Base-by-base conservation (phyloP, 2,888 invertebrate genomes). In the Dicyrtomina minuta region DNA sequence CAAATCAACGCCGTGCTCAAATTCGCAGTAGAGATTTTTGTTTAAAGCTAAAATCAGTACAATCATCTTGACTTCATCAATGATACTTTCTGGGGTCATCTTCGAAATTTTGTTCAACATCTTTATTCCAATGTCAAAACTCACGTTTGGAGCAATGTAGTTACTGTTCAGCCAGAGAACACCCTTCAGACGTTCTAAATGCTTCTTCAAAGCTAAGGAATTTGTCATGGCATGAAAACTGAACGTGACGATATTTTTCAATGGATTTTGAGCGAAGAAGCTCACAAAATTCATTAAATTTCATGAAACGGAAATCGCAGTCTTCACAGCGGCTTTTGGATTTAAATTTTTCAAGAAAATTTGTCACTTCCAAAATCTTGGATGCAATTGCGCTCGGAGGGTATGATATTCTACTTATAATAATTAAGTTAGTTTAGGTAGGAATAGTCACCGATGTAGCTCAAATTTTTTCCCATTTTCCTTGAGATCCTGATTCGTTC, bases 151-250 rank as follows among this genome's bases (percentile, higher is more conserved):
- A 33, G 72, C 60, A n/a, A 75, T 66, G 17, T n/a, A n/a, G n/a
- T n/a, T 73, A 66, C n/a, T 68, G 65, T 22, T 67, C 62, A 13
- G 67, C 68, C 33, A 72, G 53, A 6, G 22, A n/a, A 4, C 58
- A 27, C 24, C 76, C 74, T 33, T 70, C 69, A 0, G 20, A 8
- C 0, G 70, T 53, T 2, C 39, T 43, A 0, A 72, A 60, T 27
- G 73, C 68, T 26, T 75, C 74, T n/a, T 70, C 59, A 64, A 66
- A 75, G 12, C 39, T 43, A 13, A 76, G 53, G 43, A 76, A 75
- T n/a, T 70, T 73, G 15, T 56, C 33, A 22, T 70, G 56, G 71
- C 66, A 66, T n/a, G n/a, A n/a, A n/a, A n/a, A n/a, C n/a, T n/a
- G n/a, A n/a, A n/a, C n/a, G n/a, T n/a, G n/a, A n/a, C 41, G 22